Evolutionary conservation across 2,797 vertebrate genomes (phyloP), one percentile per base, ranked within the genome.

Genomic region (Labroides dimidiatus): DNA sequence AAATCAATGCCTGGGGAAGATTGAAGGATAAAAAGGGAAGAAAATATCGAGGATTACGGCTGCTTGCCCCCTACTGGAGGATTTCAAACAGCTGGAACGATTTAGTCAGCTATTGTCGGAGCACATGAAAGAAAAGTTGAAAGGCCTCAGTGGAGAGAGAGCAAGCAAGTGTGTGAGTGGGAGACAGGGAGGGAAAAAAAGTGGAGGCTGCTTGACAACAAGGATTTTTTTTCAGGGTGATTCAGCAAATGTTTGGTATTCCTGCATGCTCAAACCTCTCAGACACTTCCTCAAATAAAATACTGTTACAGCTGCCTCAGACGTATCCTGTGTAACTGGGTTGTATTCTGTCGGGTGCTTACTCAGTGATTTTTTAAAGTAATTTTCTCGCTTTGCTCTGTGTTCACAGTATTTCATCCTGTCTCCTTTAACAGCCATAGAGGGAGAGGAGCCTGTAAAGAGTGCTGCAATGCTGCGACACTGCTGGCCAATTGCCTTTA

Each of bases 381-480:
- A n/a, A n/a, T 45, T 45, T 12, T 9, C 44, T 19, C 44, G 3
- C 60, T 68, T 52, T 77, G 30, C 65, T 67, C 37, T 81, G 55
- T 80, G 4, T 85, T 86, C 82, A 58, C 72, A 60, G 48, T 33
- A 42, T 89, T 85, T 73, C 63, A 44, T 16, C 75, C 27, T 66
- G 54, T 73, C 77, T 75, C 79, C 79, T 81, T 82, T 78, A 68
- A 69, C 75, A 81, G 64, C 59, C 78, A 45, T 54, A 24, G 50
- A 48, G 45, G 65, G 49, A 30, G 59, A 2, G 24, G 37, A 74
- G 66, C 61, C 44, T 41, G 44, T n/a, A 42, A 23, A 68, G 61
- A 86, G 72, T 92, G 78, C 90, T 93, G 94, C 94, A 93, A 83
- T 50, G 77, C 84, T 92, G 93, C 92, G 91, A 89, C 92, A 91